phyloP scores from a whole-genome alignment of 2,888 invertebrate genomes.

The Drosophila dives region DNA sequence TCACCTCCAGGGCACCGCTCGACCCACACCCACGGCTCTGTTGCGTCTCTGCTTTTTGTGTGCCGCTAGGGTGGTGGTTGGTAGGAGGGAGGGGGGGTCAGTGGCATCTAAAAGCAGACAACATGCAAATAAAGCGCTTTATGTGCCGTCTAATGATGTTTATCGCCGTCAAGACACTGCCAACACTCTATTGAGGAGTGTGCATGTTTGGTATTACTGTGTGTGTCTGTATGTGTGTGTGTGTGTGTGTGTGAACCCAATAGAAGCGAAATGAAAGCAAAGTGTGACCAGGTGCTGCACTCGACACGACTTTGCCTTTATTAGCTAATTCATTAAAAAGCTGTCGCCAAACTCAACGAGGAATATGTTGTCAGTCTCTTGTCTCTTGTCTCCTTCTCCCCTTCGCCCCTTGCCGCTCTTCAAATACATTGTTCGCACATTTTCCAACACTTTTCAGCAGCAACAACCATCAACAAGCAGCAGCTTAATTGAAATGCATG shows the following conservation, averaged over 20 bases:
- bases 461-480: conserved; percentile 46
- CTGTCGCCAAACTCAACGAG: conserved; percentile 44
- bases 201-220: background rate
- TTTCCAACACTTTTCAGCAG: conserved; percentile 63
- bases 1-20: too few species aligned
- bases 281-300: conserved; percentile 50
- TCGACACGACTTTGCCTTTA: conserved; percentile 49
- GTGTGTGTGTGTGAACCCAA: conserved; percentile 23
- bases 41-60: conserved; percentile 16
- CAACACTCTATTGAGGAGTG: conserved; percentile 42
- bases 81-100: too few species aligned
- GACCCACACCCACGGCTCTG: background rate
- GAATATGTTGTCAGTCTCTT: background rate
- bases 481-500: conserved; percentile 77
- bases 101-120: conserved; percentile 75
- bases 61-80: too few species aligned
- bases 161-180: conserved; percentile 68
- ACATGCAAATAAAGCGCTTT: conserved; percentile 76
- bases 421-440: conserved; percentile 61
- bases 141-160: conserved; percentile 72
- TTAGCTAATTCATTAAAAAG: conserved; percentile 78
- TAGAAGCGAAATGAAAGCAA: conserved; percentile 37
- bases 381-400: background rate
- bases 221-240: conserved; percentile 10
- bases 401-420: background rate